Conservation (phyloP, 2,113 vertebrate genomes). For the Piprites chloris region DNA sequence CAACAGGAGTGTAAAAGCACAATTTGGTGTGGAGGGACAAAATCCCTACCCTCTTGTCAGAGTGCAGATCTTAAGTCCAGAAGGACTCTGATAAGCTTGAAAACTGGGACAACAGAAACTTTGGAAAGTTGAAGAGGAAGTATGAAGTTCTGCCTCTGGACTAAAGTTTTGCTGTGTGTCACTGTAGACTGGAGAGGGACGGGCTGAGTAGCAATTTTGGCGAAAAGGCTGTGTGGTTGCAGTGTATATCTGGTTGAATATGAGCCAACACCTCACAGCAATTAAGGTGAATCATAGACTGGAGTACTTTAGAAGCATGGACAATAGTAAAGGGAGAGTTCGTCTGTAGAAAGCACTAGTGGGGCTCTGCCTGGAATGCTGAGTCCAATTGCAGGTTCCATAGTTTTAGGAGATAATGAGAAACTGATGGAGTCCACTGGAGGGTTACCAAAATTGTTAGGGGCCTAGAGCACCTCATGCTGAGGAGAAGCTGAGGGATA, state of each 20-base stretch:
- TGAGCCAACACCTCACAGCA: neutral
- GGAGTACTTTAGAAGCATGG: neutral
- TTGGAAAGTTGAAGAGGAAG: neutral
- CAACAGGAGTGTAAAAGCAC: neutral
- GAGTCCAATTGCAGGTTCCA: neutral
- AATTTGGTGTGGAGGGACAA: neutral
- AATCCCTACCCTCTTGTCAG: neutral
- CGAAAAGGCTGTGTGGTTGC: neutral
- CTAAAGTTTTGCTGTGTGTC: neutral
- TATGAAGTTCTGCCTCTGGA: neutral
- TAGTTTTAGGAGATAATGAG: neutral
- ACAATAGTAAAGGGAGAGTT: neutral
- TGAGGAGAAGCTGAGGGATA: neutral
- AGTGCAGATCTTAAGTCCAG: neutral
- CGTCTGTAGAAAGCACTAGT: neutral
- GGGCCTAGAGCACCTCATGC: neutral
- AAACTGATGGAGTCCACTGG: neutral
- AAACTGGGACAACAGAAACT: neutral
- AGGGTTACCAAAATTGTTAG: neutral
- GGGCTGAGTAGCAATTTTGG: neutral
- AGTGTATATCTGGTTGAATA: neutral
- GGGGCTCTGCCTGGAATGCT: neutral
- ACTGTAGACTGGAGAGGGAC: neutral
- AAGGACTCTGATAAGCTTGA: neutral
- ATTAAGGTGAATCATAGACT: neutral